Conservation (phyloP, 1,140 invertebrate genomes). For the Drepana arcuata region DNA sequence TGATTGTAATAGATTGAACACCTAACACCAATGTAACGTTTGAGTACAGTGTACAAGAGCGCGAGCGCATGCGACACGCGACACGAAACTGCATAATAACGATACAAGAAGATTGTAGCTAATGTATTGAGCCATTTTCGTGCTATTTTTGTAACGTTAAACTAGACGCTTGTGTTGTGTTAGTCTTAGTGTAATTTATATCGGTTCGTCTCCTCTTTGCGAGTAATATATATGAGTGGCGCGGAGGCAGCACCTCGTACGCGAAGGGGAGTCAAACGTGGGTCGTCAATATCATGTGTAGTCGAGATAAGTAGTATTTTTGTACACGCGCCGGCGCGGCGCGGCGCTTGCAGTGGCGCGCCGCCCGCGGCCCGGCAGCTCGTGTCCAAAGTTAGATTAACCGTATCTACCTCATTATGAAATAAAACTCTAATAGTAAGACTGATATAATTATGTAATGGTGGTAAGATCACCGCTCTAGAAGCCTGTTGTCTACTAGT, state of each 20-base stretch:
- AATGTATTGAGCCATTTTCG: constrained; percentile 55
- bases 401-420: constrained; percentile 62
- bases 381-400: constrained; percentile 48
- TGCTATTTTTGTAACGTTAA: constrained; percentile 65
- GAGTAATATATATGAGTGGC: constrained; percentile 9
- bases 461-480: constrained; percentile 61
- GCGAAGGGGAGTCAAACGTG: constrained; percentile 27
- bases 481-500: constrained; percentile 63
- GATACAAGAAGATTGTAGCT: constrained; percentile 49
- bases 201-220: constrained; percentile 31
- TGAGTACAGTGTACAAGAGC: no score
- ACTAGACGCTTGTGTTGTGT: constrained; percentile 64
- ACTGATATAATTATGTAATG: constrained; percentile 53
- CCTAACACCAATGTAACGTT: no score
- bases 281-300: constrained; percentile 33
- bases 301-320: constrained; percentile 44
- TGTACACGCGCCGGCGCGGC: constrained; percentile 25
- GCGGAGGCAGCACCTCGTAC: no score
- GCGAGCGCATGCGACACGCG: constrained; percentile 34
- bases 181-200: constrained; percentile 46
- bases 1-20: background rate
- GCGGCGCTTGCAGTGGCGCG: constrained; percentile 3
- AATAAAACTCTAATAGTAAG: no score
- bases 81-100: constrained; percentile 45
- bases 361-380: constrained; percentile 18